These are phyloP conservation scores for Actinemys pallida DNA, from an alignment of 2,113 vertebrate species.

Conservation along the genomic window DNA sequence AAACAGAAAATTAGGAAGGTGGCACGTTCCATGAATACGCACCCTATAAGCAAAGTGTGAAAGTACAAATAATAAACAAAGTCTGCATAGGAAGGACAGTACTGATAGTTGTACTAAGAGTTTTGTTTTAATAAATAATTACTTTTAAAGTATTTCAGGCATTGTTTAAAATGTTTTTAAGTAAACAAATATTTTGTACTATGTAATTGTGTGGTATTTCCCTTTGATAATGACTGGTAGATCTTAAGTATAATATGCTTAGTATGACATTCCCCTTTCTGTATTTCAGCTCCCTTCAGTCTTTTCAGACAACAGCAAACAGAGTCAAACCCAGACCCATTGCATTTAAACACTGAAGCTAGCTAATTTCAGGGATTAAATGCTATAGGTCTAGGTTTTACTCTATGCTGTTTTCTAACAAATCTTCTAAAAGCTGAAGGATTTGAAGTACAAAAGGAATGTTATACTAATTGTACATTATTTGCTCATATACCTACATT, in stretches of 20 bases:
- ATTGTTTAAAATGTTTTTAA: not conserved
- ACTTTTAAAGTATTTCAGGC: not conserved
- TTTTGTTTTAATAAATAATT: not conserved
- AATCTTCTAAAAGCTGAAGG: not conserved
- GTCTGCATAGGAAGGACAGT: not conserved
- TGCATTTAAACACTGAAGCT: not conserved
- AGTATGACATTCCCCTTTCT: not conserved
- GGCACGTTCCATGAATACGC: fast-evolving
- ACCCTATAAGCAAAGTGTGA: not conserved
- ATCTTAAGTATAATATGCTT: not conserved
- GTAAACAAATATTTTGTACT: not conserved
- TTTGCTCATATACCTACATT: not conserved
- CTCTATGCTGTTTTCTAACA: not conserved
- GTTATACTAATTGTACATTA: not conserved
- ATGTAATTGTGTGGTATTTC: not conserved
- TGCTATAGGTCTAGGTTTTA: not conserved
- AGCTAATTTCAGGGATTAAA: not conserved
- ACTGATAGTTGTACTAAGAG: not conserved
- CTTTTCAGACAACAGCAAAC: not conserved
- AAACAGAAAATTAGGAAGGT: not conserved
- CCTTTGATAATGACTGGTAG: not conserved
- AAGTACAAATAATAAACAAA: not conserved
- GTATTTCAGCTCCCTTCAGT: not conserved
- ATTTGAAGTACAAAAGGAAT: not conserved
- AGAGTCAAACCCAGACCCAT: not conserved